Percentiles rank a stretch among this genome's conserved stretches.
Evolutionary conservation across 2,888 invertebrate species (phyloP).

Genomic region (Heliconius ismenius): DNA sequence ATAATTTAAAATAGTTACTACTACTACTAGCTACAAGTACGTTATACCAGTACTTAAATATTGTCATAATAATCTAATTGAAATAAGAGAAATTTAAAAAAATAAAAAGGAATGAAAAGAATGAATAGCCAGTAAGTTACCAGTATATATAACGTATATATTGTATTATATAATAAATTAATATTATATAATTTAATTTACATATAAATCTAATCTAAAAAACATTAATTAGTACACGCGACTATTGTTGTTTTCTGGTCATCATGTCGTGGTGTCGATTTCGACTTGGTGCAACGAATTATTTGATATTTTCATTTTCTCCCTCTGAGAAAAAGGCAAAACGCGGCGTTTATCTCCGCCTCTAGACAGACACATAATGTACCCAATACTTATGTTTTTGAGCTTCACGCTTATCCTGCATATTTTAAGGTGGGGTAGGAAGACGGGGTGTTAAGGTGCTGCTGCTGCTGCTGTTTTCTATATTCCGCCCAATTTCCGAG

Average conservation of each 20-base stretch:
- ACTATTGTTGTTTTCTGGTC: no score
- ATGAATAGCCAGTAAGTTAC: no score
- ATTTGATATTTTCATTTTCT: no score
- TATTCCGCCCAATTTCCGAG: not conserved
- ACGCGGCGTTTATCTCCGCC: no score
- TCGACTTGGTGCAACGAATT: no score
- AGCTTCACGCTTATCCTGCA: not conserved
- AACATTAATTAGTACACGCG: no score
- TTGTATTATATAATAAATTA: not conserved
- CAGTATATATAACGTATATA: not conserved
- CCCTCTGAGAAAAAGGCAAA: no score
- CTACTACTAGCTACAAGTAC: not conserved
- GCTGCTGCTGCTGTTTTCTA: not conserved
- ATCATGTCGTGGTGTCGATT: no score
- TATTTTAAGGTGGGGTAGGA: not conserved
- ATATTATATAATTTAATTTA: not conserved
- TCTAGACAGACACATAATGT: no score
- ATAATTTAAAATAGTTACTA: not conserved
- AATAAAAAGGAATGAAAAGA: not conserved
- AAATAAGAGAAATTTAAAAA: not conserved
- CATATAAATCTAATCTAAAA: not conserved
- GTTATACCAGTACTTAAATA: slow-evolving; percentile 5
- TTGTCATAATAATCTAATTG: not conserved
- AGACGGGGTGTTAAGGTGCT: not conserved
- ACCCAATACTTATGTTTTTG: not conserved